A percentile compares a stretch with the other conserved stretches of the same genome.
These are phyloP conservation scores for Tragelaphus buxtoni DNA, from an alignment of 2,113 vertebrate species.

Conservation along the genomic window DNA sequence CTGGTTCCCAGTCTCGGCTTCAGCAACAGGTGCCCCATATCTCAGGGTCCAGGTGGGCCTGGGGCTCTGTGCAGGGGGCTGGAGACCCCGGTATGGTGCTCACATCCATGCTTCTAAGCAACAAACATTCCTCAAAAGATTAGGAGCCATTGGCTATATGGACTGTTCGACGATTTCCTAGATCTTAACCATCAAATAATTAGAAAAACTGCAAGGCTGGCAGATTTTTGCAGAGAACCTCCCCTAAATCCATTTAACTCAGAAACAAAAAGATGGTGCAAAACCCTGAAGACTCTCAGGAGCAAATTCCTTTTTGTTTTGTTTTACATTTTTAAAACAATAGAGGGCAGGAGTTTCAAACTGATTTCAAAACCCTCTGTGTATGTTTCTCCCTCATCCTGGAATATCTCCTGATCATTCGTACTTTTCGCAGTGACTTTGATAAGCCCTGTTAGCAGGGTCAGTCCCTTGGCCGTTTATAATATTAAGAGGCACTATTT, in stretches of 20 bases:
- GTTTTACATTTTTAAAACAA: constrained; percentile 69
- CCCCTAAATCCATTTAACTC: background rate
- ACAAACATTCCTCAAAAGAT: background rate
- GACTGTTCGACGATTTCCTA: background rate
- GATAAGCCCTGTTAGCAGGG: background rate
- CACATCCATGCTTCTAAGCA: background rate
- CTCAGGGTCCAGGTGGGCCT: background rate
- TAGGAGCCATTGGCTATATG: background rate
- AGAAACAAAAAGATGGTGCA: background rate
- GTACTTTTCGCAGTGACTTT: fast-evolving
- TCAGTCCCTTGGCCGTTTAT: background rate
- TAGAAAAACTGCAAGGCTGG: background rate
- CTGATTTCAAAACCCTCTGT: constrained; percentile 39
- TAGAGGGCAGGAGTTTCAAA: constrained; percentile 69
- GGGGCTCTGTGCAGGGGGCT: fast-evolving
- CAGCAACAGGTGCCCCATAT: fast-evolving
- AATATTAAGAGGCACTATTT: background rate
- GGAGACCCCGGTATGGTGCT: fast-evolving
- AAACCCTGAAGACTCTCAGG: background rate
- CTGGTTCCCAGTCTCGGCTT: fast-evolving
- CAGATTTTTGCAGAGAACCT: background rate
- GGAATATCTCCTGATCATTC: background rate
- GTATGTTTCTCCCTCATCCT: background rate
- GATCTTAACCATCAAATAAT: background rate
- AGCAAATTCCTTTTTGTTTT: background rate